Percentiles rank a stretch among this genome's conserved stretches.
phyloP scores from a whole-genome alignment of 2,797 vertebrate genomes.

The Aldrovandia affinis region DNA sequence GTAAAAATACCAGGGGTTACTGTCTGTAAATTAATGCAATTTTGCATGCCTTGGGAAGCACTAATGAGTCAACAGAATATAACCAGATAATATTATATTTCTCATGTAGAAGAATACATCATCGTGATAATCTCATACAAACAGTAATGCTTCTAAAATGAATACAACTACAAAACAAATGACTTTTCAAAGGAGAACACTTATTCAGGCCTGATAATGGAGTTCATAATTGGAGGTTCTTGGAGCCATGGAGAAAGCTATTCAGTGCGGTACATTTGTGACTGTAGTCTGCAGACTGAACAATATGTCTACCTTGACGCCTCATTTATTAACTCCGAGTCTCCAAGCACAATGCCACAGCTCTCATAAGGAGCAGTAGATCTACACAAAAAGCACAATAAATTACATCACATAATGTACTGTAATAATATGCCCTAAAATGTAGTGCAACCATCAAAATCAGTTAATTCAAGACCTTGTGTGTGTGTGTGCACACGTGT shows the following conservation, averaged over 20 bases:
- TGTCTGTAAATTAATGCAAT: background rate
- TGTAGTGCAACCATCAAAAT: background rate
- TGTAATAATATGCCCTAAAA: background rate
- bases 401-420: background rate
- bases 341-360: background rate
- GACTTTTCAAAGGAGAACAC: background rate
- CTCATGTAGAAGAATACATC: background rate
- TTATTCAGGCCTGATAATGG: constrained; percentile 2
- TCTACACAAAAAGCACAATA: background rate
- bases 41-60: background rate
- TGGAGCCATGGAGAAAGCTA: background rate
- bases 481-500: too few relatives aligned
- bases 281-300: background rate
- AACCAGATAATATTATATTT: constrained; percentile 13
- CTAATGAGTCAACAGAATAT: background rate
- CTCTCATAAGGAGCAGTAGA: background rate
- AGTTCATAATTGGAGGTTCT: constrained; percentile 11
- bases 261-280: constrained; percentile 14
- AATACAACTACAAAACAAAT: background rate
- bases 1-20: background rate
- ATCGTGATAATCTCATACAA: background rate
- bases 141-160: background rate
- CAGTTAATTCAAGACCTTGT: background rate
- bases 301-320: background rate
- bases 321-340: background rate